A percentile compares a stretch with the other conserved stretches of the same genome.
Conservation (phyloP, 2,888 invertebrate genomes). For the Criorhina ranunculi region DNA sequence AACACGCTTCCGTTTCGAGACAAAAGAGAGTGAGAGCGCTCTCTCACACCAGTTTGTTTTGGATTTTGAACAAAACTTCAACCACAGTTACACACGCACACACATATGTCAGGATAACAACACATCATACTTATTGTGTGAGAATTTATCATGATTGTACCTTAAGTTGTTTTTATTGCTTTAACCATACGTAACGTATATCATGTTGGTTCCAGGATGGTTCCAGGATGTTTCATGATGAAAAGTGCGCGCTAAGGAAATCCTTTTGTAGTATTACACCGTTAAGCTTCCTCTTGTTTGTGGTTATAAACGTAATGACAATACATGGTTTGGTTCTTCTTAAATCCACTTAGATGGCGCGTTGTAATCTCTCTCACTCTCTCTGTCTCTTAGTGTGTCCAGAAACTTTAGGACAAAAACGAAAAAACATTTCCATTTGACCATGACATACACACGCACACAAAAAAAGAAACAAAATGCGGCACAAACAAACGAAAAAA, state of each 20-base stretch:
- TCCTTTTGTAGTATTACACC: slow-evolving; percentile 51
- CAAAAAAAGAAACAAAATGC: slow-evolving; percentile 15
- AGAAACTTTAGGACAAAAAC: neutral
- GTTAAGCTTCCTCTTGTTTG: slow-evolving; percentile 60
- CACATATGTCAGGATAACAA: slow-evolving; percentile 62
- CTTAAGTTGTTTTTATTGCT: slow-evolving; percentile 76
- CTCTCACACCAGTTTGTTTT: slow-evolving; percentile 25
- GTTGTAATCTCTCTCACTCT: neutral
- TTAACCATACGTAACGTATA: slow-evolving; percentile 31
- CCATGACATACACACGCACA: slow-evolving; percentile 43
- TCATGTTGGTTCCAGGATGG: slow-evolving; percentile 47
- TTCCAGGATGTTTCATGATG: neutral
- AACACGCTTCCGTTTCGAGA: slow-evolving; percentile 47
- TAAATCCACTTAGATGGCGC: neutral
- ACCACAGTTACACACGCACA: slow-evolving; percentile 8
- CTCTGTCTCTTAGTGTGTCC: too few relatives aligned
- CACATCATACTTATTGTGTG: slow-evolving; percentile 74
- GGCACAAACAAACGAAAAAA: slow-evolving; percentile 46
- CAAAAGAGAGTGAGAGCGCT: slow-evolving; percentile 21
- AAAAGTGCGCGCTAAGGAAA: slow-evolving; percentile 46
- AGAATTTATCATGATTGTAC: slow-evolving; percentile 74
- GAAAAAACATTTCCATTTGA: slow-evolving; percentile 5
- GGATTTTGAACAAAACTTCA: slow-evolving; percentile 52
- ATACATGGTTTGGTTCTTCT: slow-evolving; percentile 1
- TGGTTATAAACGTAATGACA: slow-evolving; percentile 47